Evolutionary conservation across 2,113 vertebrate species (phyloP).

Genomic region (Petrocephalus microphthalmus): DNA sequence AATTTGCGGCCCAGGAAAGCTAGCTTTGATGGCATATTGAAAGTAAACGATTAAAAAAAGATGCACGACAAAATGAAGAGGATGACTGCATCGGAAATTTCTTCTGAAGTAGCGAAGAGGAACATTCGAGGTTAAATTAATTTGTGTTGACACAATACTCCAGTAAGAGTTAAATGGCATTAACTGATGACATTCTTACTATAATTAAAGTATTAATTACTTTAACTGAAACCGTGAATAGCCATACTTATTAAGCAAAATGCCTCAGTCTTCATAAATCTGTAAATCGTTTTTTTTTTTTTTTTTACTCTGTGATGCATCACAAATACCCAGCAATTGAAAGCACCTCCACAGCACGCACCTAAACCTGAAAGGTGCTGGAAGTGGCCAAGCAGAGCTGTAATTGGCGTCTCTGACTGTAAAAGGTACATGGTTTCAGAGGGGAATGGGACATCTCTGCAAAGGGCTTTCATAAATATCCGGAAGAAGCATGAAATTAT

Average conservation of each 20-base stretch:
- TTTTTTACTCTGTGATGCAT: neutral
- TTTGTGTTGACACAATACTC: neutral
- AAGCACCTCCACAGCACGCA: neutral
- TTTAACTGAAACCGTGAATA: neutral
- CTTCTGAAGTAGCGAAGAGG: neutral
- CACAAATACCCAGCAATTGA: neutral
- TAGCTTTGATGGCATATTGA: slow-evolving; percentile 19
- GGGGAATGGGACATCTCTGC: neutral
- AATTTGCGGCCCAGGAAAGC: neutral
- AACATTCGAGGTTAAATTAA: neutral
- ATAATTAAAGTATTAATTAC: neutral
- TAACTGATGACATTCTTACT: slow-evolving; percentile 3
- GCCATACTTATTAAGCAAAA: neutral
- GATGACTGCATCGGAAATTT: neutral
- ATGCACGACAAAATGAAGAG: neutral
- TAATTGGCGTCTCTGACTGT: neutral
- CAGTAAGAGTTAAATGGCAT: neutral
- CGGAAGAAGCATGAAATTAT: neutral
- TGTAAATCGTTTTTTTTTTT: neutral
- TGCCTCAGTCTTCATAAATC: neutral
- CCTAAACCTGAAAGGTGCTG: neutral
- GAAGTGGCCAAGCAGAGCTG: neutral
- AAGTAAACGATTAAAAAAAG: slow-evolving; percentile 1
- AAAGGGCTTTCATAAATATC: neutral
- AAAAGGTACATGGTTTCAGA: neutral